Conservation (phyloP, 2,113 vertebrate species). For the Cercopithecus mona region DNA sequence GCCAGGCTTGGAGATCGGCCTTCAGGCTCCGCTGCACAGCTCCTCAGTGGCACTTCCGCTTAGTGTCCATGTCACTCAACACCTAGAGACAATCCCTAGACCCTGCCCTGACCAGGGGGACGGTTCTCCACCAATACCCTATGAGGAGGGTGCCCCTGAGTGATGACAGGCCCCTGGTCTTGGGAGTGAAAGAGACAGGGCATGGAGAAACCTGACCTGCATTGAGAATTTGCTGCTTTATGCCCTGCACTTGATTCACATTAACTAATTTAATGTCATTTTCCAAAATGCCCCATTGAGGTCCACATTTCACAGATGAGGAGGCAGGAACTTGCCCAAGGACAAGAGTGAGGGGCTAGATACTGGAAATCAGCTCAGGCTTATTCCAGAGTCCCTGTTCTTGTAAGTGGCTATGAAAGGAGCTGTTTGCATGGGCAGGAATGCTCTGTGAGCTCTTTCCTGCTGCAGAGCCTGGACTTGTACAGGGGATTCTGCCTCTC, state of each 20-base stretch:
- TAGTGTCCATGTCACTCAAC: background rate
- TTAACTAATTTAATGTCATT: background rate
- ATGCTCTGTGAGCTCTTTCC: background rate
- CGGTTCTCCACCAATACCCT: background rate
- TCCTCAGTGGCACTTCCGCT: background rate
- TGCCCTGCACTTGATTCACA: background rate
- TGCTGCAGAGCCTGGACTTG: background rate
- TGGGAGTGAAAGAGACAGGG: background rate
- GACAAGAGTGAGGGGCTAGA: background rate
- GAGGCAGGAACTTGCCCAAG: background rate
- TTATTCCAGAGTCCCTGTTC: background rate
- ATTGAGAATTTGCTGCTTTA: background rate
- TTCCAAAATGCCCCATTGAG: background rate
- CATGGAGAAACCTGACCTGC: background rate
- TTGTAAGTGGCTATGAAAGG: background rate
- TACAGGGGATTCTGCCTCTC: background rate
- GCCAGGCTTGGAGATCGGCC: background rate
- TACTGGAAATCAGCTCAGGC: background rate
- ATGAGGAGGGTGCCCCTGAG: background rate
- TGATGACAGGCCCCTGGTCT: background rate
- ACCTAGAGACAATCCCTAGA: background rate
- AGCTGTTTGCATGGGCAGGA: background rate
- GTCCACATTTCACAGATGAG: background rate
- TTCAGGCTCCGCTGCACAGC: background rate
- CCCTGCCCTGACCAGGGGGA: background rate